Base-by-base conservation (phyloP, 2,888 invertebrate genomes). In the Callimorpha dominula region DNA sequence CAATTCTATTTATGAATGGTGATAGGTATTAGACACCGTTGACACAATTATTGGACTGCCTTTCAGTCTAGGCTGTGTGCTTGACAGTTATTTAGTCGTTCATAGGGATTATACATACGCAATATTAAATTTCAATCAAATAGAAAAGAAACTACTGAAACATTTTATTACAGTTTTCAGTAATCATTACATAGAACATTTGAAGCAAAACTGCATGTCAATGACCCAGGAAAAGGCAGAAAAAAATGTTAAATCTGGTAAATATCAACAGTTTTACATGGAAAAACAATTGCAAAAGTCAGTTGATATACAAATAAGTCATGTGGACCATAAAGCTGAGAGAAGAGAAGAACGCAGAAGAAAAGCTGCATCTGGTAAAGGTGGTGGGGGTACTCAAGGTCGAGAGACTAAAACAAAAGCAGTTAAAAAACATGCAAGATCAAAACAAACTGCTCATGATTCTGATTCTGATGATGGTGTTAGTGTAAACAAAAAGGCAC, bases 321-420 rank as follows among this genome's bases (percentile, higher is more conserved):
- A 93, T 88, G 83, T 94, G 46, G 96, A 96, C 73, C 92, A 92
- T 66, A 96, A 97, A 93, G 93, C 96, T 62, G 98, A 98, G 85
- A 97, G 97, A 86, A 97, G 98, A 77, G 99, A 99, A 72, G 99
- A 99, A 85, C 96, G 99, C 15, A 96, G 98, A 74, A 98, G 98
- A 88, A 99, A 98, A 90, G 99, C 99, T 3, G 95, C 97, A 8
- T 97, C 97, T 46, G 98, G 98, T 1, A 99, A 99, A 96, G 97
- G 97, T 68, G 99, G 99, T 17, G 99, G 99, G 20, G 99, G 99
- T 1, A 97, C 97, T 15, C 99, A 99, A 91, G 99, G 99, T 0
- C 96, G 99, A 60, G 99, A 99, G 96, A 99, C 99, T 0, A 99
- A 99, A 96, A 99, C 98, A 0, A 99, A 98, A 89, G 98, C 99